Percentiles rank a stretch among this genome's conserved stretches.
Conservation (phyloP, 2,113 vertebrate species). For the Saimiri boliviensis region DNA sequence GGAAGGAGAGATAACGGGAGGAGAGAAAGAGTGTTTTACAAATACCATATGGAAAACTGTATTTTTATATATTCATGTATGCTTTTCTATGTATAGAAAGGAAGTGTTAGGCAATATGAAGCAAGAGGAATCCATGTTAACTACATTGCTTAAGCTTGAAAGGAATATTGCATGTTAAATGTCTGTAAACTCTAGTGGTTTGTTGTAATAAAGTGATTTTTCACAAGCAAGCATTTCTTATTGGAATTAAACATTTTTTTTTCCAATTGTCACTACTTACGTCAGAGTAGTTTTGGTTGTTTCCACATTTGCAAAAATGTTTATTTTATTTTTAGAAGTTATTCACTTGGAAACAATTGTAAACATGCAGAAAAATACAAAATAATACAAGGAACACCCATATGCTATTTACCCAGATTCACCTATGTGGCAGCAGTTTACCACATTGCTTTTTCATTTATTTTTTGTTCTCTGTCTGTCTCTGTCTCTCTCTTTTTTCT, state of each 20-base stretch:
- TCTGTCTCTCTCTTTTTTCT: background rate
- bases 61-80: background rate
- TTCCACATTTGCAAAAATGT: background rate
- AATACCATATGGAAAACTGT: background rate
- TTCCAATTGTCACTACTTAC: background rate
- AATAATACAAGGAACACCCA: background rate
- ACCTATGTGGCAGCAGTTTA: background rate
- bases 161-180: background rate
- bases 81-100: background rate
- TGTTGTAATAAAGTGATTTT: constrained; percentile 20
- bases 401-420: background rate
- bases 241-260: background rate
- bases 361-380: background rate
- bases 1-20: background rate
- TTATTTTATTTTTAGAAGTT: background rate
- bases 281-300: background rate
- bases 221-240: constrained; percentile 34
- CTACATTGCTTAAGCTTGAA: background rate
- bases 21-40: background rate
- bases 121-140: background rate
- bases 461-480: background rate
- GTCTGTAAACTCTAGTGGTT: background rate
- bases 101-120: background rate
- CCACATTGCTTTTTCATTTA: background rate
- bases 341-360: background rate